These are phyloP conservation scores for Euproctis similis DNA, from an alignment of 2,888 invertebrate genomes.

Conservation along the genomic window DNA sequence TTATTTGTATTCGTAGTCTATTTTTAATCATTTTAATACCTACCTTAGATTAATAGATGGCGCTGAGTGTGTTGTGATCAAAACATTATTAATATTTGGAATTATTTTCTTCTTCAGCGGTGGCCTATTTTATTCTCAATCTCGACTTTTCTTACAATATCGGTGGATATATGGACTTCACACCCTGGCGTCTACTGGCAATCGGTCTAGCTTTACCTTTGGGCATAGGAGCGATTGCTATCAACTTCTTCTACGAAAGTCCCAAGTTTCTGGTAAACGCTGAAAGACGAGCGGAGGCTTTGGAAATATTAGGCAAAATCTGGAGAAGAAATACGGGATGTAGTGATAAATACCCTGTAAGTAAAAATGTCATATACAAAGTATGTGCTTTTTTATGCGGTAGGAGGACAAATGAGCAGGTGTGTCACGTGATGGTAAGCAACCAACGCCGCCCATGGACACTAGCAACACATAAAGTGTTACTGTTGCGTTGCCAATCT, in stretches of 20 bases:
- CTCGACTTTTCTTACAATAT: constrained; percentile 29
- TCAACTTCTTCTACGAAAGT: constrained; percentile 79
- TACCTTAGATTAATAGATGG: background rate
- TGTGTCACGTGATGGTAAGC: background rate
- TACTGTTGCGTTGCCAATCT: no score
- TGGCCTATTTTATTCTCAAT: constrained; percentile 31
- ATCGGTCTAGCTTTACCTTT: constrained; percentile 68
- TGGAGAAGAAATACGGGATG: constrained; percentile 68
- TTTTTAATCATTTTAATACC: no score
- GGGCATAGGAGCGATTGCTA: constrained; percentile 69
- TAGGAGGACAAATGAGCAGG: background rate
- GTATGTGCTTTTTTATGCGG: background rate
- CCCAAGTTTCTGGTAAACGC: constrained; percentile 82
- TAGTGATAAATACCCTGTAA: constrained; percentile 24
- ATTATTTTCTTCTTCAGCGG: constrained; percentile 15
- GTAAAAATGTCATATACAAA: constrained; percentile 1
- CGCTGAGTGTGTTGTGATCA: no score
- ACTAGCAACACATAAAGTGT: no score
- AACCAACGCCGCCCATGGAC: no score
- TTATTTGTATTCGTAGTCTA: no score
- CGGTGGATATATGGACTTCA: constrained; percentile 30
- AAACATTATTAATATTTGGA: no score
- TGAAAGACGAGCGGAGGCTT: constrained; percentile 74
- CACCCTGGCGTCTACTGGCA: constrained; percentile 43
- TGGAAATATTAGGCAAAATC: constrained; percentile 75